Conservation (phyloP, 2,888 invertebrate species). For the Halocaridina rubra region DNA sequence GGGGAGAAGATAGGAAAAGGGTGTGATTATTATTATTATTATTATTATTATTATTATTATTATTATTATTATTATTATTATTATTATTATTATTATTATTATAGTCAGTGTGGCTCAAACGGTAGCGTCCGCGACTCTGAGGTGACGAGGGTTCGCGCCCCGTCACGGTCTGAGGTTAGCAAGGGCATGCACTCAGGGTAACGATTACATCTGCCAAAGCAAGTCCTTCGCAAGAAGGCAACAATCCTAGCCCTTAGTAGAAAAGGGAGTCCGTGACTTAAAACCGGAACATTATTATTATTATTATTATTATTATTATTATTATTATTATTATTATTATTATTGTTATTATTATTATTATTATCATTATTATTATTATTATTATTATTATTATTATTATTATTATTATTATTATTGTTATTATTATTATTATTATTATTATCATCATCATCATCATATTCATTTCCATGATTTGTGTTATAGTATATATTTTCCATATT, state of each 20-base stretch:
- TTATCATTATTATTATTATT: not conserved
- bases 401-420: not conserved
- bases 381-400: not conserved
- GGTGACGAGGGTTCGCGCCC: no score
- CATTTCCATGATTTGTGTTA: not conserved
- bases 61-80: not conserved
- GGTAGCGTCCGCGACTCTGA: no score
- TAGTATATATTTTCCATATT: not conserved
- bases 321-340: not conserved
- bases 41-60: not conserved
- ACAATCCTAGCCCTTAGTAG: no score
- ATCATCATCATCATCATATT: not conserved
- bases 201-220: no score
- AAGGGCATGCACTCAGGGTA: no score
- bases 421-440: not conserved
- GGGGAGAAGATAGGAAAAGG: not conserved
- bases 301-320: not conserved
- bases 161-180: no score
- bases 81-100: not conserved
- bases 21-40: not conserved
- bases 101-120: no score
- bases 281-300: not conserved
- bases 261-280: no score
- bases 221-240: no score
- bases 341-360: not conserved